Conservation (phyloP, 2,113 vertebrate genomes). For the Sebastes fasciatus region DNA sequence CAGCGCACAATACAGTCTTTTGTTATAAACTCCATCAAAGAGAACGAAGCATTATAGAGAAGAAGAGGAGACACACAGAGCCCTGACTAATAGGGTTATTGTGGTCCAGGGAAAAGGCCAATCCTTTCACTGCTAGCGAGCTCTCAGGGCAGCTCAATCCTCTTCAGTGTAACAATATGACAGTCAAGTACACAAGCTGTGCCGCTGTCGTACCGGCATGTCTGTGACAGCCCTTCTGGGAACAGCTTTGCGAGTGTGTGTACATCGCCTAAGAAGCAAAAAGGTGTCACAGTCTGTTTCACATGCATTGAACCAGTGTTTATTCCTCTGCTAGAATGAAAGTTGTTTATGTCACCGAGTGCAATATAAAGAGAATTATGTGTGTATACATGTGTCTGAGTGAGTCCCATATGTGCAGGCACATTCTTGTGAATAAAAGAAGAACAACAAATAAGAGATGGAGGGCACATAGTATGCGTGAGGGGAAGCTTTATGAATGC, state of each 20-base stretch:
- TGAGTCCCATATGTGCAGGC: background rate
- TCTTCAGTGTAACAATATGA: slow-evolving; percentile 45
- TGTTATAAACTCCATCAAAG: slow-evolving; percentile 36
- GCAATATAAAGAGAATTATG: slow-evolving; percentile 12
- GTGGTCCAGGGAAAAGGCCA: slow-evolving; percentile 52
- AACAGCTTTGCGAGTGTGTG: slow-evolving; percentile 30
- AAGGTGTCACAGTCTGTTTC: slow-evolving; percentile 33
- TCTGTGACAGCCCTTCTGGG: slow-evolving; percentile 40
- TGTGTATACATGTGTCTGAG: background rate
- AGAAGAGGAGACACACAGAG: slow-evolving; percentile 31
- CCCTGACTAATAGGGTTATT: slow-evolving; percentile 54
- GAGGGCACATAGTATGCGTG: background rate
- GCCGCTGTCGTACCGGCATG: slow-evolving; percentile 29
- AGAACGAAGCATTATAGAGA: slow-evolving; percentile 8
- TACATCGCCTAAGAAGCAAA: slow-evolving; percentile 10
- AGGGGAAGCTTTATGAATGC: slow-evolving; percentile 32
- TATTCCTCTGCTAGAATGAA: slow-evolving; percentile 1
- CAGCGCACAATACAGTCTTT: slow-evolving; percentile 27
- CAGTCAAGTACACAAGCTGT: slow-evolving; percentile 53
- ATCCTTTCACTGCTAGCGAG: slow-evolving; percentile 30
- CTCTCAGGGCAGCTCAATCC: slow-evolving; percentile 49
- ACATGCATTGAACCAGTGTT: slow-evolving; percentile 11
- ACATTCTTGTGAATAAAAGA: slow-evolving; percentile 33
- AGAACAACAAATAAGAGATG: slow-evolving; percentile 8
- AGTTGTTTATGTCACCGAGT: slow-evolving; percentile 10